Conservation (phyloP, 1,140 invertebrate genomes). For the Kradibia gibbosae region DNA sequence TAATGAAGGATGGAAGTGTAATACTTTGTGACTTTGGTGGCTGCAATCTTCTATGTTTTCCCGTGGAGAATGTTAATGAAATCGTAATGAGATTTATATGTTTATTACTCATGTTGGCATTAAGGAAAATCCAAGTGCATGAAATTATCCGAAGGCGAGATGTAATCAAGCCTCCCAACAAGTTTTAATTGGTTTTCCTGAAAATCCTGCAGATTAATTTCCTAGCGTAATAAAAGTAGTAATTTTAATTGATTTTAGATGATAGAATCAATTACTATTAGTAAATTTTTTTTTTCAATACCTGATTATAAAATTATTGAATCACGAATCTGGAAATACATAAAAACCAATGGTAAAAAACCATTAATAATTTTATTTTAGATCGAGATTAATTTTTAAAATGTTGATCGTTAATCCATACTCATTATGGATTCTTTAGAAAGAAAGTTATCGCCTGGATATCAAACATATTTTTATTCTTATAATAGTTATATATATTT, state of each 20-base stretch:
- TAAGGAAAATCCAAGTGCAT: not conserved
- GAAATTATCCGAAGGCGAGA: not conserved
- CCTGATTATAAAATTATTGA: not conserved
- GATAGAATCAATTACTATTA: not conserved
- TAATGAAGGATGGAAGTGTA: not conserved
- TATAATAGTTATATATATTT: too few species aligned
- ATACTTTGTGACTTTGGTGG: not conserved
- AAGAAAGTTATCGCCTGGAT: too few species aligned
- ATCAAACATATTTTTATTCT: too few species aligned
- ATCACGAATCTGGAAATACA: not conserved
- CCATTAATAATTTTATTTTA: too few species aligned
- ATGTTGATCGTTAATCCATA: too few species aligned
- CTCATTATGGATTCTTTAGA: too few species aligned
- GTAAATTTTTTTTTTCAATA: not conserved
- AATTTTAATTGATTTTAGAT: not conserved
- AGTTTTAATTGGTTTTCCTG: not conserved
- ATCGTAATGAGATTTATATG: not conserved
- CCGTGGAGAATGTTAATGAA: not conserved
- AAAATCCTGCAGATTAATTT: not conserved
- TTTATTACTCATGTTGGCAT: not conserved
- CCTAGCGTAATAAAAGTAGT: not conserved
- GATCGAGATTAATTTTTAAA: too few species aligned
- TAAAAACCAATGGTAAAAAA: too few species aligned
- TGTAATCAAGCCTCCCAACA: not conserved
- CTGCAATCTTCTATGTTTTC: not conserved